These are phyloP conservation scores for Euura saliciscinereae DNA, from an alignment of 1,140 invertebrate species.

Conservation along the genomic window DNA sequence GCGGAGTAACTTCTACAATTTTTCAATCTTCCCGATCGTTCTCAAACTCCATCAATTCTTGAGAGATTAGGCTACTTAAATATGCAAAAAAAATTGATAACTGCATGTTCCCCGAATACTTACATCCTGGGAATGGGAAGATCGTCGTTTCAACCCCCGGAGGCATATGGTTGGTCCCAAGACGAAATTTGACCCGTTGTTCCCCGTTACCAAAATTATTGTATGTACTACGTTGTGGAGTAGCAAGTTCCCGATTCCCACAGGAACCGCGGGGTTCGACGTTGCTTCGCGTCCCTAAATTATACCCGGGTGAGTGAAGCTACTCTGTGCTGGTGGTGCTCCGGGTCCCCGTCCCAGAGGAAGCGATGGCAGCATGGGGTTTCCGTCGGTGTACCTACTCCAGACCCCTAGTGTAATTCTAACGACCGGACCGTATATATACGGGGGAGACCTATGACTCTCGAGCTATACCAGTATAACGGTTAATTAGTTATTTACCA, in stretches of 20 bases:
- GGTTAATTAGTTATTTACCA: constrained; percentile 4
- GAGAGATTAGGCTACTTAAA: too few species aligned
- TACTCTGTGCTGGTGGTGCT: too few species aligned
- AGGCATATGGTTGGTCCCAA: not conserved
- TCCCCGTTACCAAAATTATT: not conserved
- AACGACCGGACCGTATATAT: not conserved
- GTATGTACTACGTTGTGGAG: too few species aligned
- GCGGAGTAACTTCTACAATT: too few species aligned
- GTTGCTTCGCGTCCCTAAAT: not conserved
- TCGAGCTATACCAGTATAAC: not conserved
- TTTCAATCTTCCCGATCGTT: too few species aligned
- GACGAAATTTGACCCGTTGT: constrained; percentile 2
- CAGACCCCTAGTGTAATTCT: not conserved
- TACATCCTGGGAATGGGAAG: too few species aligned
- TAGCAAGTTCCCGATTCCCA: not conserved
- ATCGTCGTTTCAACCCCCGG: not conserved
- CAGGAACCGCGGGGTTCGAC: too few species aligned
- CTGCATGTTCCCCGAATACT: too few species aligned
- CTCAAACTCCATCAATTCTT: too few species aligned
- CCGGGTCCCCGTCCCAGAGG: not conserved
- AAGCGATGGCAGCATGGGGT: constrained; percentile 6
- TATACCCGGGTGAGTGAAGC: not conserved
- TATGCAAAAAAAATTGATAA: too few species aligned
- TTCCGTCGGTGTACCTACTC: not conserved
- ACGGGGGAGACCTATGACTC: too few species aligned